Percentiles rank a stretch among this genome's conserved stretches.
phyloP scores from a whole-genome alignment of 2,113 vertebrate species.

The Crypturellus undulatus region DNA sequence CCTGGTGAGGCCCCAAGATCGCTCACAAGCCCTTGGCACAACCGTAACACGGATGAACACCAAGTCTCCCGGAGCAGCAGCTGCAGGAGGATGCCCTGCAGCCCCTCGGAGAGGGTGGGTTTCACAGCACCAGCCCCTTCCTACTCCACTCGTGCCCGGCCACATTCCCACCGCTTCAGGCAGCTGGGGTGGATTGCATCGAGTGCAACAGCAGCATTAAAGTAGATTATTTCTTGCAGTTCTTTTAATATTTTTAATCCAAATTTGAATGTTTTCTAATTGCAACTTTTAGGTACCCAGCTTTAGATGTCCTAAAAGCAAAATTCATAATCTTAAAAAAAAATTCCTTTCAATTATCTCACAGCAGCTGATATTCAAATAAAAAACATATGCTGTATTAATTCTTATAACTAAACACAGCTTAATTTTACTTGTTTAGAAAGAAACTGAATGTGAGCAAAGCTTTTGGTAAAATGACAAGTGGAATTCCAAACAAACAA shows the following conservation, averaged over 20 bases:
- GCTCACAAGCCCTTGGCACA: background rate
- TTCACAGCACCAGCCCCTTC: rapidly evolving
- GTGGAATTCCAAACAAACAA: constrained; percentile 78
- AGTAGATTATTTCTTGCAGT: rapidly evolving
- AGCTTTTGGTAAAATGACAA: constrained; percentile 77
- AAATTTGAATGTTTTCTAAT: constrained; percentile 17
- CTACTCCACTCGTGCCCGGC: background rate
- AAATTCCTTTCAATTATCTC: constrained; percentile 48
- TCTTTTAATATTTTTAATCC: background rate
- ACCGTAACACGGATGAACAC: rapidly evolving
- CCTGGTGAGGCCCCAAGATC: rapidly evolving
- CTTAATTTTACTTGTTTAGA: constrained; percentile 73
- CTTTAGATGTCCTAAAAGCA: background rate
- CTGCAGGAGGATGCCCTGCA: background rate
- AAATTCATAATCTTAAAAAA: constrained; percentile 28
- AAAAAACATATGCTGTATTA: constrained; percentile 66
- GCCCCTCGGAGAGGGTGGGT: background rate
- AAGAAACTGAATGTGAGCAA: constrained; percentile 63
- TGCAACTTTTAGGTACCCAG: background rate
- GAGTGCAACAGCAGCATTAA: background rate
- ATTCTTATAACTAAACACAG: constrained; percentile 67
- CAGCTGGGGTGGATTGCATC: background rate
- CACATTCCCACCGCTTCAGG: background rate
- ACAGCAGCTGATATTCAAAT: constrained; percentile 58
- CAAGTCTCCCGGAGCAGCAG: background rate